Evolutionary conservation across 1,140 invertebrate genomes (phyloP).

Genomic region (Euwallacea similis): DNA sequence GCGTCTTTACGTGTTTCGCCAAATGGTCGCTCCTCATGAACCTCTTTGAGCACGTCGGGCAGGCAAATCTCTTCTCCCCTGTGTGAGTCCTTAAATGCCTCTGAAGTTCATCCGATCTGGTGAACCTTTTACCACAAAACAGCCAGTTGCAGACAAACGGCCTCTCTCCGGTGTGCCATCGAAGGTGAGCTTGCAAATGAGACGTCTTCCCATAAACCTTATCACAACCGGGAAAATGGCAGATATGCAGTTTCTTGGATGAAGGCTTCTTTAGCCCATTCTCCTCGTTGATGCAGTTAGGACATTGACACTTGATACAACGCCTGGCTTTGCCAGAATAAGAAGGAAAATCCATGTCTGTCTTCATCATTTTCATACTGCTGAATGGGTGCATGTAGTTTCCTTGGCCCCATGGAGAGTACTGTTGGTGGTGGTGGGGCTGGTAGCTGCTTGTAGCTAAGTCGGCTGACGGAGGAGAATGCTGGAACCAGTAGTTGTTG

Average conservation of each 20-base stretch:
- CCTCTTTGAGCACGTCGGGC: constrained; percentile 71
- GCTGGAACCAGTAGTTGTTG: constrained; percentile 50
- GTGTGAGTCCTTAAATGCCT: constrained; percentile 80
- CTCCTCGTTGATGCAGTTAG: constrained; percentile 71
- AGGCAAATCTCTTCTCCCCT: constrained; percentile 79
- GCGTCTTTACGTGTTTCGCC: constrained; percentile 81
- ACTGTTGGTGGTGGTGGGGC: constrained; percentile 43
- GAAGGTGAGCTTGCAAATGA: constrained; percentile 83
- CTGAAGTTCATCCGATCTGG: constrained; percentile 85
- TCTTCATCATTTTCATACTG: constrained; percentile 45
- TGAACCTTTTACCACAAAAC: constrained; percentile 85
- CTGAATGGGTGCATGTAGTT: constrained; percentile 44
- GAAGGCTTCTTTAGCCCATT: constrained; percentile 63
- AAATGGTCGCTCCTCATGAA: constrained; percentile 86
- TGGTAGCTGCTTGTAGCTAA: constrained; percentile 49
- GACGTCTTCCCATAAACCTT: constrained; percentile 92
- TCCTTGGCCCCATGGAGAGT: constrained; percentile 35
- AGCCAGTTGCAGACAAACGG: constrained; percentile 78
- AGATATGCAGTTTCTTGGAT: constrained; percentile 80
- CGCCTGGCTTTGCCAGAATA: constrained; percentile 46
- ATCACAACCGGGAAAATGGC: constrained; percentile 87
- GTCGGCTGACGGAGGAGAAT: constrained; percentile 50
- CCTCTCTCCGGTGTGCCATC: constrained; percentile 82
- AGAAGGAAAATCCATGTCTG: constrained; percentile 38
- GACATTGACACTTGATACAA: constrained; percentile 65